Percentiles rank a stretch among this genome's conserved stretches.
Evolutionary conservation across 2,797 vertebrate genomes (phyloP).

Genomic region (Muraenolepis orangiensis): DNA sequence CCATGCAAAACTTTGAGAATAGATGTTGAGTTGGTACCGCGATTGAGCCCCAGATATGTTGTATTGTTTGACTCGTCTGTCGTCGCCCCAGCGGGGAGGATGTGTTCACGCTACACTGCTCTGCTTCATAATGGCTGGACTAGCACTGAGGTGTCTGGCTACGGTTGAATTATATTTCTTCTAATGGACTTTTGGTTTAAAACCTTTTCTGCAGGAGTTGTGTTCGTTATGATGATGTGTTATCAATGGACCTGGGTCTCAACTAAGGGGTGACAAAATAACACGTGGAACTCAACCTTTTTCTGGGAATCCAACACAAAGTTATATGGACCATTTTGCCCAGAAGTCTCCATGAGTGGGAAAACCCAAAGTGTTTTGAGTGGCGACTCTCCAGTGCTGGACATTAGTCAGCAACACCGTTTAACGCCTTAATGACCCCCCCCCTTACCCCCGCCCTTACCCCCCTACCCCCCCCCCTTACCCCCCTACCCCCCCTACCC

Average conservation of each 20-base stretch:
- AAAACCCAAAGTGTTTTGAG: conserved; percentile 24
- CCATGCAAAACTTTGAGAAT: neutral
- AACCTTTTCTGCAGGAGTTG: neutral
- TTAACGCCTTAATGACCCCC: conserved; percentile 72
- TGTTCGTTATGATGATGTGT: neutral
- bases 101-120: neutral
- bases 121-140: neutral
- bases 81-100: neutral
- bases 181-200: neutral
- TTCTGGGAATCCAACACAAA: neutral
- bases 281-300: neutral
- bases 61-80: neutral
- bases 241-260: neutral
- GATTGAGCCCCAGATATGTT: neutral
- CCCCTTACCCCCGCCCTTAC: no score
- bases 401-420: conserved; percentile 76
- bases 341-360: neutral
- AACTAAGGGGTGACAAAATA: neutral
- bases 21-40: neutral
- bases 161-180: neutral
- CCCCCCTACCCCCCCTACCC: no score
- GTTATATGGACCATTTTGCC: neutral
- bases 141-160: neutral
- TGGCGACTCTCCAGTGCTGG: conserved; percentile 49
- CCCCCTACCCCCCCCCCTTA: no score